phyloP scores from a whole-genome alignment of 2,113 vertebrate genomes.

The Pteruthius melanotis region DNA sequence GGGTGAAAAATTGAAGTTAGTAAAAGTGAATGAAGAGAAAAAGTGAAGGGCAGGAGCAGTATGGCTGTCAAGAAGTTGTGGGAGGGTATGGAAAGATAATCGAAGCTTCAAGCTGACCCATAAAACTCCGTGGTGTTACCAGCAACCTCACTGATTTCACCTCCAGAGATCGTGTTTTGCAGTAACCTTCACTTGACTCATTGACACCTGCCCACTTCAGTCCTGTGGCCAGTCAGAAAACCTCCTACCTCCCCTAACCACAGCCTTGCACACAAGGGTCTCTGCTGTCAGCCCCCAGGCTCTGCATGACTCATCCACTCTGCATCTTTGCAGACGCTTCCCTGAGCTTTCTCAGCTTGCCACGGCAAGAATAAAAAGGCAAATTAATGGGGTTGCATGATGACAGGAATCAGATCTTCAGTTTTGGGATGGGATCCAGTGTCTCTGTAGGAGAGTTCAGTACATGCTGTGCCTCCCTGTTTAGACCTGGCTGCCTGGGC shows the following conservation, averaged over 20 bases:
- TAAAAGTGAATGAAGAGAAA: not conserved
- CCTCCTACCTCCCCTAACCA: not conserved
- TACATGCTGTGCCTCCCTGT: not conserved
- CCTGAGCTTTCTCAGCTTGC: not conserved
- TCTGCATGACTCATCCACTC: not conserved
- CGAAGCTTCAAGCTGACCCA: not conserved
- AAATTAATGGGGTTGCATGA: not conserved
- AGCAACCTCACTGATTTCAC: not conserved
- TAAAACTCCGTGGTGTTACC: not conserved
- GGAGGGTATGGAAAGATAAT: not conserved
- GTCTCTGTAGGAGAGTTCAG: not conserved
- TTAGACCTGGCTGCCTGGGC: not conserved
- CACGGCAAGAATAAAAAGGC: not conserved
- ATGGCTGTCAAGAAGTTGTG: not conserved
- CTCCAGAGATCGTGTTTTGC: not conserved
- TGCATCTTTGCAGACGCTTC: not conserved
- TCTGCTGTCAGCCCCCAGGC: not conserved
- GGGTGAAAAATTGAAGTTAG: not conserved
- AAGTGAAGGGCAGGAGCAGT: not conserved
- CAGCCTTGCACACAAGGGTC: not conserved
- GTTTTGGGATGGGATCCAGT: not conserved
- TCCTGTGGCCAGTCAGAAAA: not conserved
- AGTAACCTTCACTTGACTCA: not conserved
- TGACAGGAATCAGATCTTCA: slow-evolving; percentile 9
- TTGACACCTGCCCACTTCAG: slow-evolving; percentile 10